These are phyloP conservation scores for Phrynocephalus vlangalii DNA, from an alignment of 2,797 vertebrate genomes.

Conservation along the genomic window DNA sequence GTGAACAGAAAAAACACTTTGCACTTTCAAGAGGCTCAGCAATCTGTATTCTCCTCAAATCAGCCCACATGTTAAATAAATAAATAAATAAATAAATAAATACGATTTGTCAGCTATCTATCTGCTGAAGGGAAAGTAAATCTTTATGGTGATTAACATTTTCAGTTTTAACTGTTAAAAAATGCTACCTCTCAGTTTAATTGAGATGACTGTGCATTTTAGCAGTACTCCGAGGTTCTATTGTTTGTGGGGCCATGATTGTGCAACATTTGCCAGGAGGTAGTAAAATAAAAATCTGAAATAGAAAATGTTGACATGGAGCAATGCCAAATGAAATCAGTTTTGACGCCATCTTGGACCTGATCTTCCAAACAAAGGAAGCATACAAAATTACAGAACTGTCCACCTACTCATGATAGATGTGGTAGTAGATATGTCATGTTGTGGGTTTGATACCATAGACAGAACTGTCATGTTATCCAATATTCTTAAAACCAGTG, in stretches of 20 bases:
- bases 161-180: neutral
- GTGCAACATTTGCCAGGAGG: neutral
- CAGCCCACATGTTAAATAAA: too few species aligned
- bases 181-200: neutral
- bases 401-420: too few species aligned
- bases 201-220: neutral
- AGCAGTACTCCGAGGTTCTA: neutral
- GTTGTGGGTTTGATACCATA: neutral
- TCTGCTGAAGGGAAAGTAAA: neutral
- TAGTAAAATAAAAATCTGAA: neutral
- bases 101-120: neutral
- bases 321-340: neutral
- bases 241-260: neutral
- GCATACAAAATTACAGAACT: too few species aligned
- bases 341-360: neutral
- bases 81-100: too few species aligned
- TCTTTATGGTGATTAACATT: neutral
- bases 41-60: neutral
- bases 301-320: neutral
- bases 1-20: neutral
- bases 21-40: neutral
- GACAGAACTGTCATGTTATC: neutral
- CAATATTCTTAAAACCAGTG: neutral
- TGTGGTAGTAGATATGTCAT: too few species aligned
- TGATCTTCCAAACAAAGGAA: neutral